Evolutionary conservation across 2,888 invertebrate species (phyloP).

Genomic region (Ernsta delagoae): DNA sequence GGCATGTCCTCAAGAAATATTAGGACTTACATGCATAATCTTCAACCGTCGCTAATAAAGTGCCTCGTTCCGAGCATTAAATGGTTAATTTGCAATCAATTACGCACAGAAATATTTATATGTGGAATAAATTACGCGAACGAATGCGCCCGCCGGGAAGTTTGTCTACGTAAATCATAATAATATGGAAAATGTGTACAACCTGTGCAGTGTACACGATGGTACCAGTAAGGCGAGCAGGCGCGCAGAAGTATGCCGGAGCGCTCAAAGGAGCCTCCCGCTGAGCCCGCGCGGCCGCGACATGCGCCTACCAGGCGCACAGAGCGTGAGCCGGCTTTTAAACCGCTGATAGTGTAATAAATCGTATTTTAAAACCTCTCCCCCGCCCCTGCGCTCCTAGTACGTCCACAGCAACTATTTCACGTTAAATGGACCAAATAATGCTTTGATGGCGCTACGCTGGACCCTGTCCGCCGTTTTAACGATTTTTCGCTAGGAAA

Average conservation of each 20-base stretch:
- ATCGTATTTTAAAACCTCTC: slow-evolving; percentile 64
- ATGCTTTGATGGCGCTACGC: slow-evolving; percentile 64
- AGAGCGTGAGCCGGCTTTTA: slow-evolving; percentile 59
- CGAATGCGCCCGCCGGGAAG: slow-evolving; percentile 39
- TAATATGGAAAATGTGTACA: slow-evolving; percentile 38
- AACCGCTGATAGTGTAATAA: slow-evolving; percentile 63
- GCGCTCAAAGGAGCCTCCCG: slow-evolving; percentile 57
- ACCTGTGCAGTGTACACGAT: slow-evolving; percentile 31
- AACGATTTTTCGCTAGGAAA: slow-evolving; percentile 70
- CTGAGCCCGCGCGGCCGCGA: slow-evolving; percentile 55
- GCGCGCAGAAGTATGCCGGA: slow-evolving; percentile 45
- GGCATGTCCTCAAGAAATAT: slow-evolving; percentile 29
- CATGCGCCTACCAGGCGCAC: slow-evolving; percentile 61
- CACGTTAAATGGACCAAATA: slow-evolving; percentile 80
- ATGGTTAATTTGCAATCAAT: slow-evolving; percentile 51
- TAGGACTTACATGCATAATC: slow-evolving; percentile 13
- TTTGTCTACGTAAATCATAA: slow-evolving; percentile 41
- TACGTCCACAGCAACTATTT: slow-evolving; percentile 63
- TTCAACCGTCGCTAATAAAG: slow-evolving; percentile 18
- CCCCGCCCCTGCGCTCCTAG: slow-evolving; percentile 46
- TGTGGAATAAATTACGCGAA: slow-evolving; percentile 44
- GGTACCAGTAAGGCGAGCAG: slow-evolving; percentile 9
- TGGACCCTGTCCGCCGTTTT: slow-evolving; percentile 65
- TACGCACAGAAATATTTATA: slow-evolving; percentile 44
- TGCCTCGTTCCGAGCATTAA: slow-evolving; percentile 12